These are phyloP conservation scores for Cacoxenus indagator DNA, from an alignment of 2,888 invertebrate genomes.

Conservation along the genomic window DNA sequence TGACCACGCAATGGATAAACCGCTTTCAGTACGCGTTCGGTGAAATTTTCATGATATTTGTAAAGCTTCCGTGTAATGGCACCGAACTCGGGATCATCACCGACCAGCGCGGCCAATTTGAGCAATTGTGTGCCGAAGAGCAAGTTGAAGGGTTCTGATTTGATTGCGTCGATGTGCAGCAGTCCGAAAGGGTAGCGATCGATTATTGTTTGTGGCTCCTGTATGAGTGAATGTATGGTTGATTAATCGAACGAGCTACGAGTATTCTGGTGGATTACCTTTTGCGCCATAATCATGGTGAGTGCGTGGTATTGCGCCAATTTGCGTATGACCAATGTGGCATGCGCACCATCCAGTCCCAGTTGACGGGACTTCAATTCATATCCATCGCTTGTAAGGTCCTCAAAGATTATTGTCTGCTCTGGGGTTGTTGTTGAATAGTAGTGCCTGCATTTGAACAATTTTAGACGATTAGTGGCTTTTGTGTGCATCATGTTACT, in stretches of 20 bases:
- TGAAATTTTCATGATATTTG: slow-evolving; percentile 61
- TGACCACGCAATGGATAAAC: slow-evolving; percentile 59
- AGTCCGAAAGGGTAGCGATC: slow-evolving; percentile 61
- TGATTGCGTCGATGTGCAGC: slow-evolving; percentile 62
- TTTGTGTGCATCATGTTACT: too few species aligned
- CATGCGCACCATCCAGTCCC: slow-evolving; percentile 73
- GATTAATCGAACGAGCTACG: too few species aligned
- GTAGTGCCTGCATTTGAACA: slow-evolving; percentile 55
- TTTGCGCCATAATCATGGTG: slow-evolving; percentile 72
- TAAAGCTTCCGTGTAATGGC: slow-evolving; percentile 55
- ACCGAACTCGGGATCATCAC: slow-evolving; percentile 50
- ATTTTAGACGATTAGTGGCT: neutral
- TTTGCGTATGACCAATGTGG: slow-evolving; percentile 71
- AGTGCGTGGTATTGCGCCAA: slow-evolving; percentile 74
- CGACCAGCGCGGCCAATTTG: slow-evolving; percentile 56
- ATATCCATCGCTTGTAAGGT: slow-evolving; percentile 72
- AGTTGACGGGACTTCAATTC: slow-evolving; percentile 72
- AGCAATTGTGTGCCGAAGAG: slow-evolving; percentile 66
- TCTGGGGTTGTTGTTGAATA: slow-evolving; percentile 63
- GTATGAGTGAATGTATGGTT: neutral
- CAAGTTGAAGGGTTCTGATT: slow-evolving; percentile 57
- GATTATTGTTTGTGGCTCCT: slow-evolving; percentile 51
- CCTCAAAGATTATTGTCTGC: slow-evolving; percentile 66
- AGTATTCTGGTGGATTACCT: slow-evolving; percentile 62
- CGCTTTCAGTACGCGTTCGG: slow-evolving; percentile 55